Percentiles rank a stretch among this genome's conserved stretches.
Evolutionary conservation across 2,797 vertebrate species (phyloP).

Genomic region (Salarias fasciatus): DNA sequence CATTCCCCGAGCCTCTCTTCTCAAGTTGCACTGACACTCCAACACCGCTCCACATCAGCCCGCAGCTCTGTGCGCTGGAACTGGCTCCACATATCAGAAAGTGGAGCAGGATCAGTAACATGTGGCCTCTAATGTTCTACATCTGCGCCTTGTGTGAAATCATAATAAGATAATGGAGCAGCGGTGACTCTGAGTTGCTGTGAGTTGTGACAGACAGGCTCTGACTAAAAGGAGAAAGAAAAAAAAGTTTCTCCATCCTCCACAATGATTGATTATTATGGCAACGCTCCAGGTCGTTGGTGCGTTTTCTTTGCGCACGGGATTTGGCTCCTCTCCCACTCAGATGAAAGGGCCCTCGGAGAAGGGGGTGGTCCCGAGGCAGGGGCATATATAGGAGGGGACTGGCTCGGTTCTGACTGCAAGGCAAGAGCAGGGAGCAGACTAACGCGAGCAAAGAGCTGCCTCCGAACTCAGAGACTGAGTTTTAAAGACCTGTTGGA

Average conservation of each 20-base stretch:
- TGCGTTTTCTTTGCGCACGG: constrained; percentile 78
- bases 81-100: constrained; percentile 6
- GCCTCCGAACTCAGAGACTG: constrained; percentile 47
- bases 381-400: constrained; percentile 71
- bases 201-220: constrained; percentile 26
- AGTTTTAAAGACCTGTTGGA: constrained; percentile 61
- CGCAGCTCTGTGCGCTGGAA: not conserved
- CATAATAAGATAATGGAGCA: not conserved
- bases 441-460: constrained; percentile 45
- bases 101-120: not conserved
- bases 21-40: constrained; percentile 46
- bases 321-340: constrained; percentile 50
- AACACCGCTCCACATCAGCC: constrained; percentile 44
- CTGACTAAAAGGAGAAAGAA: constrained; percentile 1
- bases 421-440: constrained; percentile 75
- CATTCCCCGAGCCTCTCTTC: constrained; percentile 34
- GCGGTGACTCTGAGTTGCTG: not conserved
- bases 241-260: constrained; percentile 44
- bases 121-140: not conserved
- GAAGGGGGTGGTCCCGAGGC: constrained; percentile 79
- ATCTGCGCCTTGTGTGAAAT: not conserved
- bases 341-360: constrained; percentile 79
- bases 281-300: constrained; percentile 74
- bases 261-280: constrained; percentile 82
- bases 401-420: constrained; percentile 62